Base-by-base conservation (phyloP, 2,888 invertebrate genomes). In the Endomychus coccineus region DNA sequence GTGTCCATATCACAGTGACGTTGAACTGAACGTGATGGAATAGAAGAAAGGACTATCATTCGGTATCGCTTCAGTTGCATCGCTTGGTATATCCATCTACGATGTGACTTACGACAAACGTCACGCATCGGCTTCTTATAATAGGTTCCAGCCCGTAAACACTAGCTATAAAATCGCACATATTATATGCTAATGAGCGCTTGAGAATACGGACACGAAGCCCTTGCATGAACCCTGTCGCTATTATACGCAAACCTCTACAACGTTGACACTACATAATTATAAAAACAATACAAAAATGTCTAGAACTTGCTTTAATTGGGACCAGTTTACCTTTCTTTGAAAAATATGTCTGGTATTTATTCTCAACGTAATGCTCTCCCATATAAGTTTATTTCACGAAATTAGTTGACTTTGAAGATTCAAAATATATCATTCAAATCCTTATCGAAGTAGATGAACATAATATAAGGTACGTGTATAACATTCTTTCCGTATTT, bases 71-170 rank as follows among this genome's bases (percentile, higher is more conserved):
- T 37, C 36, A 32, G 24, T 37, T 38, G 33, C 33, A 38, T 38
- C 38, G 32, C 34, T 28, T 33, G 38, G 6, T 6, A 39, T 39
- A 39, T 34, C 39, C 39, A 39, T 39, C 34, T 37, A 21, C 22
- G 36, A 34, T 33, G 37, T 41, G 36, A 41, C 35, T 35, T 41
- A 41, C 41, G 41, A 41, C 37, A 38, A 27, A 25, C 36, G 41
- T 41, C 41, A 41, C 41, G 41, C 41, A 41, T 34, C 39, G 34
- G 32, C 29, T 38, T 32, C 34, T 34, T 41, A 41, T 41, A 41
- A 41, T 38, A 35, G 41, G 38, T 33, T 28, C 28, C 23, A 15
- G 34, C 28, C 28, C 14, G 17, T 34, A 24, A 28, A 39, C n/a
- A n/a, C 34, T 27, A 28, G 38, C 33, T 28, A 39, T 39, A 39